phyloP scores from a whole-genome alignment of 1,140 invertebrate species.

The Papilio glaucus region DNA sequence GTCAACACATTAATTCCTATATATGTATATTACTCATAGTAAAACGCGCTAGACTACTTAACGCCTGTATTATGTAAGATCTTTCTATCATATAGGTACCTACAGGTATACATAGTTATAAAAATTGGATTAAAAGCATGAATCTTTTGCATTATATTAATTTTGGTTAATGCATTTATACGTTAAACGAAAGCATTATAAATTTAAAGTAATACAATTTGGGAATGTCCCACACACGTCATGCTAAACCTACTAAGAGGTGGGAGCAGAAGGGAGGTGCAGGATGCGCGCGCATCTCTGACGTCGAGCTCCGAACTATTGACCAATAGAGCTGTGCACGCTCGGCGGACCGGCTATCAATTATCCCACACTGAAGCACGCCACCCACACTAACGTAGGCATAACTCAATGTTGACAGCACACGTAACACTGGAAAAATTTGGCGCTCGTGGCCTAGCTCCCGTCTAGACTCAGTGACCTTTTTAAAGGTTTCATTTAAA shows the following conservation, averaged over 20 bases:
- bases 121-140: too few relatives aligned
- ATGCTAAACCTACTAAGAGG: slow-evolving; percentile 46
- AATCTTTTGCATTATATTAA: too few relatives aligned
- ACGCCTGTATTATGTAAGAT: too few relatives aligned
- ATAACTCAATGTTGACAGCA: background rate
- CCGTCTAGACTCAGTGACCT: slow-evolving; percentile 20
- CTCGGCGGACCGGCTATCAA: slow-evolving; percentile 43
- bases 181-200: background rate
- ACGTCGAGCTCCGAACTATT: slow-evolving; percentile 59
- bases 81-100: too few relatives aligned
- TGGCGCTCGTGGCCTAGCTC: slow-evolving; percentile 4
- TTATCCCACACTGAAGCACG: slow-evolving; percentile 39
- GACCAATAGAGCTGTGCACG: slow-evolving; percentile 47
- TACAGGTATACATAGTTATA: too few relatives aligned
- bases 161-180: background rate
- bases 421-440: slow-evolving; percentile 25
- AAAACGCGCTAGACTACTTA: too few relatives aligned
- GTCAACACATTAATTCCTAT: too few relatives aligned
- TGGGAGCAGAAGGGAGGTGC: slow-evolving; percentile 41
- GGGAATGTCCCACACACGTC: background rate
- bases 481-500: slow-evolving; percentile 5
- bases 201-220: background rate
- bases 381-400: slow-evolving; percentile 15
- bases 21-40: too few relatives aligned
- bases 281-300: slow-evolving; percentile 58